Percentiles rank a stretch among this genome's conserved stretches.
phyloP scores from a whole-genome alignment of 2,888 invertebrate genomes.

The Drosophila monieri region DNA sequence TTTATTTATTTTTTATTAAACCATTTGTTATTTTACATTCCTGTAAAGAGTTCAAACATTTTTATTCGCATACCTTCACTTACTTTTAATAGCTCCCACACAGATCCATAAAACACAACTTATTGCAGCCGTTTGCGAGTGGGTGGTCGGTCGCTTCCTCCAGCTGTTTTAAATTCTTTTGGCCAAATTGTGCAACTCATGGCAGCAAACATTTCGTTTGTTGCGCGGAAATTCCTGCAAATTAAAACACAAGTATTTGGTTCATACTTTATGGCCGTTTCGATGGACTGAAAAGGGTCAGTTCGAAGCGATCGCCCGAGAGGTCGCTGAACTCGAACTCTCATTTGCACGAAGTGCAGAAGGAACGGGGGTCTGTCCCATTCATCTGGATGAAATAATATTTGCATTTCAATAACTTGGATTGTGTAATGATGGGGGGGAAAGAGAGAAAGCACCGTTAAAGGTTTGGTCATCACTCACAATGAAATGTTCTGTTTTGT shows the following conservation, averaged over 20 bases:
- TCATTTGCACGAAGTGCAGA: conserved; percentile 27
- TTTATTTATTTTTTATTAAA: neutral
- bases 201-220: neutral
- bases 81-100: neutral
- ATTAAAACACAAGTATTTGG: conserved; percentile 16
- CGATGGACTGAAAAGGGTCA: neutral
- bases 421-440: conserved; percentile 53
- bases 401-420: conserved; percentile 72
- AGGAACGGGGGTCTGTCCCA: conserved; percentile 3
- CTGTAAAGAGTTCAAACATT: neutral
- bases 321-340: conserved; percentile 64
- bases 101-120: neutral
- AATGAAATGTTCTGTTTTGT: conserved; percentile 48
- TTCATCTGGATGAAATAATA: conserved; percentile 35
- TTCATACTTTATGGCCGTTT: conserved; percentile 6
- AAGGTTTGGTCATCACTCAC: conserved; percentile 50
- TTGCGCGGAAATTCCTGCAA: conserved; percentile 16
- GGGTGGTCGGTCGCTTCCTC: conserved; percentile 7
- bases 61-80: neutral
- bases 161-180: conserved; percentile 4
- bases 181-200: neutral
- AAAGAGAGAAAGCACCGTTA: conserved; percentile 58
- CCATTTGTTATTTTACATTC: neutral
- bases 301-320: conserved; percentile 14
- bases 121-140: neutral